These are phyloP conservation scores for Hydrophis major DNA, from an alignment of 2,797 vertebrate genomes.

Conservation along the genomic window DNA sequence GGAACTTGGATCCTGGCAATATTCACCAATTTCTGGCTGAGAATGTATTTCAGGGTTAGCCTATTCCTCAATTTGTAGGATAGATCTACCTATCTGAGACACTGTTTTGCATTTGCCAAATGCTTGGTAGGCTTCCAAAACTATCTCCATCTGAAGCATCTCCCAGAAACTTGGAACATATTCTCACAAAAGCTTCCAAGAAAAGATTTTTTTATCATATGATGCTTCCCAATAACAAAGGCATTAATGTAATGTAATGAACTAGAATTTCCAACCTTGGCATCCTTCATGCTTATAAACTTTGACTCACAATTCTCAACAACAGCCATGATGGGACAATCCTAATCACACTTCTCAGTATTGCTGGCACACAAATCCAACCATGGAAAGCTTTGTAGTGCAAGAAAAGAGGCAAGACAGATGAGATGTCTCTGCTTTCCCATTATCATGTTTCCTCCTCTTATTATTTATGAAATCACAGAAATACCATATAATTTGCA, in stretches of 20 bases:
- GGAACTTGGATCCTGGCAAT: neutral
- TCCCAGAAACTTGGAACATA: neutral
- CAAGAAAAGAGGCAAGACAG: neutral
- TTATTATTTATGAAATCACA: neutral
- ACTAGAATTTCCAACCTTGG: neutral
- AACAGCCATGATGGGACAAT: neutral
- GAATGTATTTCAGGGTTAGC: neutral
- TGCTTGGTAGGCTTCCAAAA: neutral
- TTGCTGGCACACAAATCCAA: neutral
- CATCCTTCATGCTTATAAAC: neutral
- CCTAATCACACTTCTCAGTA: neutral
- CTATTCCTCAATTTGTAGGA: neutral
- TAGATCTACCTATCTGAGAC: neutral
- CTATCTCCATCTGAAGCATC: neutral
- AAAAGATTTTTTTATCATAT: neutral
- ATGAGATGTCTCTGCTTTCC: neutral
- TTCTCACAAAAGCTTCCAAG: neutral
- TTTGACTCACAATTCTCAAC: neutral
- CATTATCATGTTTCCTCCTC: neutral
- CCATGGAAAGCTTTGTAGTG: neutral
- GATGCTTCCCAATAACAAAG: neutral
- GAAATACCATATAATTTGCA: neutral
- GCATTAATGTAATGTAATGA: neutral
- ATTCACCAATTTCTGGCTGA: neutral
- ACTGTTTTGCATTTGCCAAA: neutral